These are phyloP conservation scores for Apostichopus japonicus DNA, from an alignment of 35 echinoderm and acorn worm genomes.

Conservation along the genomic window DNA sequence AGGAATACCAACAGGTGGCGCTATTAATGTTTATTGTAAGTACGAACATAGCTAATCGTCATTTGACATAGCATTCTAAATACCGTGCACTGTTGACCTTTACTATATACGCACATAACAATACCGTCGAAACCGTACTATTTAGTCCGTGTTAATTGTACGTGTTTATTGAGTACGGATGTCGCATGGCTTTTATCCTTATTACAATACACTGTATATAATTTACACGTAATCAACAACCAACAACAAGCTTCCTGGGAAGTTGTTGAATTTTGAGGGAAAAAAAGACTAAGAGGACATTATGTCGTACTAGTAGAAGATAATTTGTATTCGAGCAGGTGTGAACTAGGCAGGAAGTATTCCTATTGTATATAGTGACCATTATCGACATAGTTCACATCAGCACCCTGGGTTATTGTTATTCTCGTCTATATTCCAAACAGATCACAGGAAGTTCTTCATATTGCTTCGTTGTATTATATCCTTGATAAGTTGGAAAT, in stretches of 20 bases:
- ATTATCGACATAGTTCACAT: neutral
- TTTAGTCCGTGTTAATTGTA: too few species aligned
- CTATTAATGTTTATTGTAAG: too few species aligned
- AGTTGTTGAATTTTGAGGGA: neutral
- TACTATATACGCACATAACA: too few species aligned
- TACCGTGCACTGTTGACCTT: too few species aligned
- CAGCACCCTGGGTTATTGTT: neutral
- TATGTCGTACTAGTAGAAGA: neutral
- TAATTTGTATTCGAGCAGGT: neutral
- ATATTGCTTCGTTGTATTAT: neutral
- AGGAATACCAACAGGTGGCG: too few species aligned
- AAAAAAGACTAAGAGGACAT: neutral
- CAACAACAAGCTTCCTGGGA: neutral
- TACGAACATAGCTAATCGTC: too few species aligned
- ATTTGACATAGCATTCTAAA: too few species aligned
- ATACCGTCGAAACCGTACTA: too few species aligned
- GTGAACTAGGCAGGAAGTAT: neutral
- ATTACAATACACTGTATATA: too few species aligned
- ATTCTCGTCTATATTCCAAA: neutral
- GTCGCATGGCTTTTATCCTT: too few species aligned
- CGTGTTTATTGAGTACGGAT: too few species aligned
- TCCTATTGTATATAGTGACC: neutral
- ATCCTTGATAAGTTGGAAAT: neutral
- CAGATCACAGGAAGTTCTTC: slow-evolving; percentile 4
- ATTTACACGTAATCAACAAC: neutral